Conservation (phyloP, 2,113 vertebrate genomes). For the Empidonax traillii region DNA sequence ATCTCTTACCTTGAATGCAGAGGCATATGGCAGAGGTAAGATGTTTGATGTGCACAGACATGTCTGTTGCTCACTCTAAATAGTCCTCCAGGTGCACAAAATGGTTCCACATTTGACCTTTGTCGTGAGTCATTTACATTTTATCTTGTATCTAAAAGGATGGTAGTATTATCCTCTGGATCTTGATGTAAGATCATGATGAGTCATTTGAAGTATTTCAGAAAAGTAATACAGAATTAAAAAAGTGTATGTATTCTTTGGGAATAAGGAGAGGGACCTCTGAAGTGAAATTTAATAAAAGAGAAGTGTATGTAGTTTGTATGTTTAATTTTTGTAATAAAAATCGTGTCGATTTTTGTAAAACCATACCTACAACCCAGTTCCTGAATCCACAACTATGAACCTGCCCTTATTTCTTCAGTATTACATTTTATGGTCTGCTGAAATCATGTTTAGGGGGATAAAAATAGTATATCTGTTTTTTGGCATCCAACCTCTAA, state of each 20-base stretch:
- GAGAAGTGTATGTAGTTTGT: neutral
- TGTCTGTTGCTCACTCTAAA: neutral
- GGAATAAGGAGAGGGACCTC: neutral
- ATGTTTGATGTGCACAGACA: neutral
- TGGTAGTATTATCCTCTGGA: neutral
- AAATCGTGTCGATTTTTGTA: neutral
- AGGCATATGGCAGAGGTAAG: neutral
- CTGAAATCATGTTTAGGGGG: conserved; percentile 60
- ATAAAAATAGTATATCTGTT: conserved; percentile 69
- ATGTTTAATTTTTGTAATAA: neutral
- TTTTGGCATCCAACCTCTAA: conserved; percentile 67
- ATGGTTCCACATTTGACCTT: neutral
- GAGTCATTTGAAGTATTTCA: neutral
- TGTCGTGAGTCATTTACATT: neutral
- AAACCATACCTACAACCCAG: neutral
- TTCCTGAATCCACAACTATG: neutral
- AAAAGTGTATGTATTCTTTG: neutral
- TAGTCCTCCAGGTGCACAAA: neutral
- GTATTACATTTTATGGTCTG: conserved; percentile 40
- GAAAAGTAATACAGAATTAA: neutral
- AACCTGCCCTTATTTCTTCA: conserved; percentile 8
- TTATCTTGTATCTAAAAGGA: neutral
- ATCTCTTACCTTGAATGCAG: neutral
- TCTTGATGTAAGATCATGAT: neutral
- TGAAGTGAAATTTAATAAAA: neutral